phyloP scores from a whole-genome alignment of 1,140 invertebrate species.

The Sesamia nonagrioides region DNA sequence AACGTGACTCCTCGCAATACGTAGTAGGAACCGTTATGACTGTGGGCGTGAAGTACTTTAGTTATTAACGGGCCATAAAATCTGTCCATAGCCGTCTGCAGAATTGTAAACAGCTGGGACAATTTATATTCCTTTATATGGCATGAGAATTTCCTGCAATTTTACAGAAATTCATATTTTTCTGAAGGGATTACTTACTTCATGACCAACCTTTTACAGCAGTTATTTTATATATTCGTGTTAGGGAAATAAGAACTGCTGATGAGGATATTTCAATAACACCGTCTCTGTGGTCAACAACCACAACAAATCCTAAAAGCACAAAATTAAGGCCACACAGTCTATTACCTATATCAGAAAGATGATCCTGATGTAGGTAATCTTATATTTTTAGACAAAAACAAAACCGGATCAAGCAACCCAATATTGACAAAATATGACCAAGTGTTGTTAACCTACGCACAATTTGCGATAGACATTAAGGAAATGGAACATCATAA shows the following conservation, averaged over 20 bases:
- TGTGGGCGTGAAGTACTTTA: constrained; percentile 24
- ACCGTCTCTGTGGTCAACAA: too few species aligned
- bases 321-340: neutral
- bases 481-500: constrained; percentile 42
- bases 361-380: neutral
- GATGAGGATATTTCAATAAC: too few species aligned
- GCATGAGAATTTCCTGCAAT: too few species aligned
- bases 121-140: constrained; percentile 14
- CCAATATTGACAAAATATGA: constrained; percentile 27
- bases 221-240: too few species aligned
- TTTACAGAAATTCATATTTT: too few species aligned
- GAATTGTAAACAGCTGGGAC: constrained; percentile 6
- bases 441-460: constrained; percentile 33
- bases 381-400: neutral
- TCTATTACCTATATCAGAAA: neutral
- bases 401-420: neutral
- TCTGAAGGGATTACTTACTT: too few species aligned
- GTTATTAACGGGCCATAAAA: constrained; percentile 24
- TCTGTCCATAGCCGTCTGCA: neutral
- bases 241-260: too few species aligned
- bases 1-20: constrained; percentile 25
- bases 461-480: constrained; percentile 39
- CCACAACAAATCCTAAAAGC: neutral
- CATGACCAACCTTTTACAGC: too few species aligned
- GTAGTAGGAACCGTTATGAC: constrained; percentile 22